Evolutionary conservation across 1,140 invertebrate genomes (phyloP).

Genomic region (Portunus trituberculatus): DNA sequence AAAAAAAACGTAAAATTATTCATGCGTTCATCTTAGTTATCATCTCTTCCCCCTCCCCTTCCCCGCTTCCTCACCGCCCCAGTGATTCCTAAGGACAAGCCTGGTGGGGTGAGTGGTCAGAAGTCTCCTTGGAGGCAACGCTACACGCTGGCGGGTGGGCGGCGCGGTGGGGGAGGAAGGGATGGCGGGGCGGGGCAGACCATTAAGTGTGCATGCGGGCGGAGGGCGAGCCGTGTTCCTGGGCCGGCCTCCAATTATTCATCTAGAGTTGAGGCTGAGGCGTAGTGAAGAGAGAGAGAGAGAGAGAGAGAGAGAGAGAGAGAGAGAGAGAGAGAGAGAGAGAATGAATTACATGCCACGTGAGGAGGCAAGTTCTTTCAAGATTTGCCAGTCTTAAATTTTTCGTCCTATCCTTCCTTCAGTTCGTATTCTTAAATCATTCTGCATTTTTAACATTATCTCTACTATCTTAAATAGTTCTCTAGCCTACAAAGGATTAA

Average conservation of each 20-base stretch:
- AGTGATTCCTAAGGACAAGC: too few relatives aligned
- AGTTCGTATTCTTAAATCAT: too few relatives aligned
- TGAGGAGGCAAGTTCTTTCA: background rate
- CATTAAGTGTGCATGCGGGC: background rate
- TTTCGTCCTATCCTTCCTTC: background rate
- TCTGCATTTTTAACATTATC: too few relatives aligned
- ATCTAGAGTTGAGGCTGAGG: slow-evolving; percentile 10
- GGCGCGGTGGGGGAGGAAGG: background rate
- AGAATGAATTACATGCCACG: too few relatives aligned
- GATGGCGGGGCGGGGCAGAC: background rate
- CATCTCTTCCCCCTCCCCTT: too few relatives aligned
- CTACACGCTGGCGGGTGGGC: background rate
- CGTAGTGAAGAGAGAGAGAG: slow-evolving; percentile 11
- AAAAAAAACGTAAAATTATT: too few relatives aligned
- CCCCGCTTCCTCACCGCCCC: too few relatives aligned
- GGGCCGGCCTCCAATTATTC: background rate
- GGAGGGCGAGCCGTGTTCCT: background rate
- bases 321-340: slow-evolving; percentile 39
- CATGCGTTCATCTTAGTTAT: too few relatives aligned
- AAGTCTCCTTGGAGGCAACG: too few relatives aligned
- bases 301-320: background rate
- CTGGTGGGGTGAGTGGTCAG: too few relatives aligned
- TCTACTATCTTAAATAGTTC: too few relatives aligned
- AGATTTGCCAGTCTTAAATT: background rate
- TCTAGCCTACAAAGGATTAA: too few relatives aligned